phyloP scores from a whole-genome alignment of 2,797 vertebrate genomes.

The Nannoperca obscura region DNA sequence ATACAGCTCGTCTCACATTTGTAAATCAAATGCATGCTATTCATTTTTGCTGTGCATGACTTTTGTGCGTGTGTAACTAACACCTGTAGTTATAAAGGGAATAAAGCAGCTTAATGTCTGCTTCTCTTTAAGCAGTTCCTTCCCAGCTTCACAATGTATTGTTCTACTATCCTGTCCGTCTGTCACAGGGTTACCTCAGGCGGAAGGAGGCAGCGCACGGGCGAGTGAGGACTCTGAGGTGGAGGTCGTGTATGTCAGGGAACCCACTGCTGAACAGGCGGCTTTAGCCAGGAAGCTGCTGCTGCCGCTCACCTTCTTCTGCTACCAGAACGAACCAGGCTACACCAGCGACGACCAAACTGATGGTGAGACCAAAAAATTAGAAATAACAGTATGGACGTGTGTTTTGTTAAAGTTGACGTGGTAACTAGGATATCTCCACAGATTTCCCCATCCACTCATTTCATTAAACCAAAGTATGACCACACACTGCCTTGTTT shows the following conservation, averaged over 20 bases:
- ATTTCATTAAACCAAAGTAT: neutral
- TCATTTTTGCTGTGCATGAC: conserved; percentile 72
- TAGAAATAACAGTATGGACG: neutral
- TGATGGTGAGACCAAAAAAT: conserved; percentile 88
- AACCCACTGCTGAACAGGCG: conserved; percentile 90
- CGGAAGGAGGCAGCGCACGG: conserved; percentile 47
- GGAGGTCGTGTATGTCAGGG: conserved; percentile 89
- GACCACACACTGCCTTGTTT: too few relatives aligned
- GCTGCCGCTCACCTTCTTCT: conserved; percentile 95
- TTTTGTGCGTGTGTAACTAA: conserved; percentile 72
- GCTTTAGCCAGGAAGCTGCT: conserved; percentile 88
- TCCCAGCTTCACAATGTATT: conserved; percentile 12
- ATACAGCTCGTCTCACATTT: conserved; percentile 27
- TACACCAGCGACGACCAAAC: conserved; percentile 91
- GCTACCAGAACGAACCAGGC: conserved; percentile 93
- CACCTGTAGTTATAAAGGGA: conserved; percentile 32
- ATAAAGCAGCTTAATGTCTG: conserved; percentile 21
- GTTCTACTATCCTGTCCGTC: conserved; percentile 38
- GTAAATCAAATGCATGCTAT: conserved; percentile 71
- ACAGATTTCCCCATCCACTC: neutral
- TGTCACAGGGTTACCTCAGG: conserved; percentile 62
- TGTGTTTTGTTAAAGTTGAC: conserved; percentile 1
- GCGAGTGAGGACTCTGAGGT: conserved; percentile 81
- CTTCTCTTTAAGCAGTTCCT: neutral
- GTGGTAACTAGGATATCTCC: neutral